Percentiles rank a stretch among this genome's conserved stretches.
phyloP scores from a whole-genome alignment of 2,113 vertebrate genomes.

The Calidris pygmaea region DNA sequence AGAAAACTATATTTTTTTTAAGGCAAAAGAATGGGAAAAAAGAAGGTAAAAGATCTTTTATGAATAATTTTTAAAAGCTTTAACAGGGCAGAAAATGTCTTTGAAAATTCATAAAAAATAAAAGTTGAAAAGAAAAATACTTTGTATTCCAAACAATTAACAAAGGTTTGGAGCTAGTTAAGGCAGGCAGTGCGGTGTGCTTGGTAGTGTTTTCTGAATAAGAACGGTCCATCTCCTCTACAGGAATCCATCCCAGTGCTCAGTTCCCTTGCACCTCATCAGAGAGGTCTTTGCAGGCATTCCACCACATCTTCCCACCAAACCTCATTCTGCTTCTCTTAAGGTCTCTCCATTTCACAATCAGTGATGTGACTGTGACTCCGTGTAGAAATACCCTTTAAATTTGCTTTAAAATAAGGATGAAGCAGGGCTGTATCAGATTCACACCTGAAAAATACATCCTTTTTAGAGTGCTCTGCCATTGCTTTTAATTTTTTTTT shows the following conservation, averaged over 20 bases:
- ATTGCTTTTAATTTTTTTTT: neutral
- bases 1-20: neutral
- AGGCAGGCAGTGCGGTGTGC: neutral
- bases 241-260: neutral
- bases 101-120: neutral
- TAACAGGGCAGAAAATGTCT: neutral
- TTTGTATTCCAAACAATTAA: neutral
- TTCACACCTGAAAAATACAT: neutral
- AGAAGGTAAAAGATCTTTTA: neutral
- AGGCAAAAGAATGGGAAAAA: neutral
- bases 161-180: neutral
- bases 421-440: neutral
- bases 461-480: neutral
- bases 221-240: neutral
- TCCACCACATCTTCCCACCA: neutral
- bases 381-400: neutral
- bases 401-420: neutral
- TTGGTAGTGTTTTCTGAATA: neutral
- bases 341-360: neutral
- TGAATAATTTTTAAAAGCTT: neutral
- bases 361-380: neutral
- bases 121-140: neutral
- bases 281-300: neutral
- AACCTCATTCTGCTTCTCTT: neutral
- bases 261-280: neutral